Base-by-base conservation (phyloP, 1,140 invertebrate genomes). In the Drosophila leontia region DNA sequence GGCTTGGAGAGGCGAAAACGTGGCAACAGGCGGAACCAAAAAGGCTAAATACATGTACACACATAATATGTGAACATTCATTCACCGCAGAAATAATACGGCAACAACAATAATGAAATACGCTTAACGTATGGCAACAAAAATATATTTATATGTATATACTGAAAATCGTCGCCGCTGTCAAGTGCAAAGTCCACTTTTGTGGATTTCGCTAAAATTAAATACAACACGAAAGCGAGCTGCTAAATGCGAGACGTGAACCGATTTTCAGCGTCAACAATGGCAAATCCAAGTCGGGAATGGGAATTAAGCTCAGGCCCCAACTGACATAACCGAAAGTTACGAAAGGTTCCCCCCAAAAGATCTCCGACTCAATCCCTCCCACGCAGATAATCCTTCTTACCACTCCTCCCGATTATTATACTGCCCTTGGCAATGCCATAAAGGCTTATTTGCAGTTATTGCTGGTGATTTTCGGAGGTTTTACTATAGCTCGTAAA, bases 131-230 rank as follows among this genome's bases (percentile, higher is more conserved):
- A 29, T 29, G 26, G 26, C 26, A 29, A 61, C 44, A 61, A 59
- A 35, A 32, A 37, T 29, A 29, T 29, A 29, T 29, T 29, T 29
- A 47, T 8, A 48, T 5, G 32, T 32, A 55, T 53, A 53, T 50
- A 71, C 67, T 50, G 44, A 71, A 71, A 70, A 71, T 67, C 78
- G 13, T 39, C 51, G 69, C 50, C 19, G 64, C 69, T 60, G 70
- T 51, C 70, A 74, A 78, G 83, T 88, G 58, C 84, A 87, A 87
- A 87, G 84, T 87, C 84, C 84, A 87, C 61, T 56, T 75, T 65
- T 84, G 68, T 87, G 80, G 80, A 75, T 84, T 87, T 87, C 80
- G 83, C 80, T 87, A 88, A 87, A 87, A 87, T 87, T 87, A 88
- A 87, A 87, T 84, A 72, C 82, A 88, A 87, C 69, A 75, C 80